Conservation (phyloP, 2,113 vertebrate species). For the Lutjanus erythropterus region DNA sequence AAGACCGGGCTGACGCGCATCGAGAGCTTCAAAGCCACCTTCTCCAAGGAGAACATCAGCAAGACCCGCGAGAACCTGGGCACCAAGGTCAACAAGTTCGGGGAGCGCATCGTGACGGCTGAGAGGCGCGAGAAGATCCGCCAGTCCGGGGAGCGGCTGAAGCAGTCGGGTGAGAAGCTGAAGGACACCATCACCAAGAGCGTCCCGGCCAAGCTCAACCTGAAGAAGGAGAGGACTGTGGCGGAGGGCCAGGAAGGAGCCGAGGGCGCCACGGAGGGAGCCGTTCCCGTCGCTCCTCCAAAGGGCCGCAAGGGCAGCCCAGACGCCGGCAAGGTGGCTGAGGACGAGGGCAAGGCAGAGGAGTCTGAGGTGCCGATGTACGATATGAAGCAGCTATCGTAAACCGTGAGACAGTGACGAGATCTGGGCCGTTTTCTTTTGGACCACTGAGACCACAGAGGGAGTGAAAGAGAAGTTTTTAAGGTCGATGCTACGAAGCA, state of each 20-base stretch:
- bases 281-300: conserved; percentile 85
- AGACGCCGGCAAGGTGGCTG: conserved; percentile 81
- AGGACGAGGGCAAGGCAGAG: conserved; percentile 84
- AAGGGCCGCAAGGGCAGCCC: conserved; percentile 83
- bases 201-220: conserved; percentile 91
- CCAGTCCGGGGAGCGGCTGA: conserved; percentile 92
- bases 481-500: conserved; percentile 7
- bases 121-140: conserved; percentile 95
- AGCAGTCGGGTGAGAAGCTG: conserved; percentile 89
- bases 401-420: conserved; percentile 47
- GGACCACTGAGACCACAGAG: conserved; percentile 50
- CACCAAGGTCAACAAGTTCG: conserved; percentile 91
- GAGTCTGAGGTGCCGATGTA: conserved; percentile 87
- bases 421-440: conserved; percentile 31
- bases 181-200: conserved; percentile 92
- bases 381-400: conserved; percentile 92
- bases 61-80: conserved; percentile 96
- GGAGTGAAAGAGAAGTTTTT: not conserved
- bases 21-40: conserved; percentile 95
- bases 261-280: conserved; percentile 83
- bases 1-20: conserved; percentile 94
- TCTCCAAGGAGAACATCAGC: conserved; percentile 95
- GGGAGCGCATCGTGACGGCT: conserved; percentile 93
- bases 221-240: conserved; percentile 87
- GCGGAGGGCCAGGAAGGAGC: conserved; percentile 89